A percentile compares a stretch with the other conserved stretches of the same genome.
These are phyloP conservation scores for Scaptodrosophila latifasciaeformis DNA, from an alignment of 2,888 invertebrate genomes.

Conservation along the genomic window DNA sequence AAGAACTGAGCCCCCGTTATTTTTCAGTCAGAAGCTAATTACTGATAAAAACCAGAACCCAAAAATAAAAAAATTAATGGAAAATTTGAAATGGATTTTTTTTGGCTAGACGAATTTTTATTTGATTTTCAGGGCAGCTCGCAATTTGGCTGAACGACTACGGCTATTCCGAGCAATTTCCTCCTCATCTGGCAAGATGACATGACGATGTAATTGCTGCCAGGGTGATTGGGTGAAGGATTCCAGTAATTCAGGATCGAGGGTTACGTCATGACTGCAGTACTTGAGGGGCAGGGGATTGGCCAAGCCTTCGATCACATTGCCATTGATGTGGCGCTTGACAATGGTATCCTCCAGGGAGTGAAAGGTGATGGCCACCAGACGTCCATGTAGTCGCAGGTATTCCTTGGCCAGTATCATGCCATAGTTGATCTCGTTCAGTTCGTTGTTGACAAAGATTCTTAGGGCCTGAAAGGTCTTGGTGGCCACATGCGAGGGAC, in stretches of 20 bases:
- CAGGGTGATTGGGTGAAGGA: slow-evolving; percentile 82
- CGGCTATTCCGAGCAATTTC: slow-evolving; percentile 89
- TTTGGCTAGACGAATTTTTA: too few species aligned
- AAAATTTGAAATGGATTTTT: too few species aligned
- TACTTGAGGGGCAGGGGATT: slow-evolving; percentile 85
- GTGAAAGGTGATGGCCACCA: slow-evolving; percentile 92
- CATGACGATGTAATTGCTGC: slow-evolving; percentile 87
- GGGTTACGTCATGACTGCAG: slow-evolving; percentile 79
- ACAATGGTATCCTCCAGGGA: slow-evolving; percentile 95
- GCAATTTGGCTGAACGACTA: slow-evolving; percentile 90
- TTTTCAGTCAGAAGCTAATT: too few species aligned
- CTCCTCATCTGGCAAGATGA: slow-evolving; percentile 82
- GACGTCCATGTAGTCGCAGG: slow-evolving; percentile 85
- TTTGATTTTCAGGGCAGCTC: slow-evolving; percentile 85
- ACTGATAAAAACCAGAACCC: too few species aligned
- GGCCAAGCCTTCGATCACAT: slow-evolving; percentile 82
- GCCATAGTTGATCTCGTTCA: slow-evolving; percentile 95
- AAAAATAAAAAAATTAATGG: too few species aligned
- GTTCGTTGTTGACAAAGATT: slow-evolving; percentile 96
- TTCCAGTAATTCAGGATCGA: slow-evolving; percentile 79
- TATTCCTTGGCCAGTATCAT: slow-evolving; percentile 85
- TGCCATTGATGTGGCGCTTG: slow-evolving; percentile 89
- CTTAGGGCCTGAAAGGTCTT: slow-evolving; percentile 94
- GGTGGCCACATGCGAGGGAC: slow-evolving; percentile 88
- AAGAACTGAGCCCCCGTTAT: too few species aligned